These are phyloP conservation scores for Petromus typicus DNA, from an alignment of 2,113 vertebrate species.

Conservation along the genomic window DNA sequence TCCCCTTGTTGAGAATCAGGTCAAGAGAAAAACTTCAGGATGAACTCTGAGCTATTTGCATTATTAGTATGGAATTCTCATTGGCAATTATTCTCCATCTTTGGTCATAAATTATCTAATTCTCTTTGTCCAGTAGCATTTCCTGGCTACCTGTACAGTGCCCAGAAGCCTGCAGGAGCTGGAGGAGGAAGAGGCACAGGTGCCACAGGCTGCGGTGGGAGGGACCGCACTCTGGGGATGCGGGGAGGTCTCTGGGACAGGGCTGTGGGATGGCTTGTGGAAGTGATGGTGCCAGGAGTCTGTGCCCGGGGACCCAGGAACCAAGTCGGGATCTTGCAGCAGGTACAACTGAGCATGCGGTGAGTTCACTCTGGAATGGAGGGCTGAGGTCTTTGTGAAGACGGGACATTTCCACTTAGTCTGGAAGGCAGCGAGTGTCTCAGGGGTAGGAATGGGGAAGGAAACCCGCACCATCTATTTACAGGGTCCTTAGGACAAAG, in stretches of 20 bases:
- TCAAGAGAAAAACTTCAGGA: constrained; percentile 41
- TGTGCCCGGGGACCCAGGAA: too few species aligned
- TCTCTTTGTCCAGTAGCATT: background rate
- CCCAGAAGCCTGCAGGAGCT: background rate
- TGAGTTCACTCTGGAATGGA: background rate
- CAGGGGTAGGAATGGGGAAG: rapidly evolving
- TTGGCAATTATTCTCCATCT: constrained; percentile 42
- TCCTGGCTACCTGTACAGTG: rapidly evolving
- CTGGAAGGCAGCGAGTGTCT: background rate
- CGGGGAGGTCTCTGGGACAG: background rate
- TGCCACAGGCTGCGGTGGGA: rapidly evolving
- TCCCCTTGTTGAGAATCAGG: constrained; percentile 59
- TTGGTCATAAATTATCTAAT: background rate
- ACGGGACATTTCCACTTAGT: rapidly evolving
- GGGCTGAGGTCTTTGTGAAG: rapidly evolving
- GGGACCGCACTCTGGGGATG: rapidly evolving
- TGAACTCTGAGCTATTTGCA: background rate
- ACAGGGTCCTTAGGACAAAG: background rate
- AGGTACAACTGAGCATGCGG: rapidly evolving
- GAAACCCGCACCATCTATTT: rapidly evolving
- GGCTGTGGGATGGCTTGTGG: rapidly evolving
- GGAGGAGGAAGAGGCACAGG: rapidly evolving
- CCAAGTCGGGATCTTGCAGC: background rate
- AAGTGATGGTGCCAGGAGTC: rapidly evolving
- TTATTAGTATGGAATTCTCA: constrained; percentile 34